Evolutionary conservation across 1,140 invertebrate species (phyloP).

Genomic region (Sitophilus oryzae): DNA sequence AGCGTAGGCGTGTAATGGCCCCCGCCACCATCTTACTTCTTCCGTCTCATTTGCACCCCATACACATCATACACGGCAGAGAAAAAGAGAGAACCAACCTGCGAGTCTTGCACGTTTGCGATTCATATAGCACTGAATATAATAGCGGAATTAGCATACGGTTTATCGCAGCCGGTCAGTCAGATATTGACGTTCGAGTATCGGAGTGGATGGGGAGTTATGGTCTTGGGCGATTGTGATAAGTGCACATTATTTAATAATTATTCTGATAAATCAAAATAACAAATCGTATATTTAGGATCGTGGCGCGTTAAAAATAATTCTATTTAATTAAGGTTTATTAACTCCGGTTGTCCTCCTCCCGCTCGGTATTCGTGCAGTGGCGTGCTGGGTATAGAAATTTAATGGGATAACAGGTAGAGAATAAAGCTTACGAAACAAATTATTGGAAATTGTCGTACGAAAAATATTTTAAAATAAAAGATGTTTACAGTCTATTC

Average conservation of each 20-base stretch:
- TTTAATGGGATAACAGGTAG: too few relatives aligned
- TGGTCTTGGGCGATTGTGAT: slow-evolving; percentile 33
- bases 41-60: background rate
- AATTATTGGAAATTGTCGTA: too few relatives aligned
- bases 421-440: too few relatives aligned
- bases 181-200: slow-evolving; percentile 9
- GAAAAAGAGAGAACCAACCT: background rate
- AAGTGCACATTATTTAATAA: slow-evolving; percentile 45
- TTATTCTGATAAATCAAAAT: slow-evolving; percentile 46
- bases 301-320: slow-evolving; percentile 43
- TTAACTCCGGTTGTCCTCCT: slow-evolving; percentile 25
- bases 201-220: too few relatives aligned
- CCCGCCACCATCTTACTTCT: slow-evolving; percentile 18
- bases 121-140: slow-evolving; percentile 44
- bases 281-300: slow-evolving; percentile 43
- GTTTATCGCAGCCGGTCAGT: slow-evolving; percentile 28
- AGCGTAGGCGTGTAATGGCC: slow-evolving; percentile 41
- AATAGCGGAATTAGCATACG: slow-evolving; percentile 45
- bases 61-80: background rate
- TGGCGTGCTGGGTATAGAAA: background rate
- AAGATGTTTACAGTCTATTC: too few relatives aligned
- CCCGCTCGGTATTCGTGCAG: background rate
- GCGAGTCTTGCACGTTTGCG: background rate
- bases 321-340: slow-evolving; percentile 45
- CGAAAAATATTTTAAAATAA: too few relatives aligned